Conservation (phyloP, 2,113 vertebrate species). For the Herpetotheres cachinnans region DNA sequence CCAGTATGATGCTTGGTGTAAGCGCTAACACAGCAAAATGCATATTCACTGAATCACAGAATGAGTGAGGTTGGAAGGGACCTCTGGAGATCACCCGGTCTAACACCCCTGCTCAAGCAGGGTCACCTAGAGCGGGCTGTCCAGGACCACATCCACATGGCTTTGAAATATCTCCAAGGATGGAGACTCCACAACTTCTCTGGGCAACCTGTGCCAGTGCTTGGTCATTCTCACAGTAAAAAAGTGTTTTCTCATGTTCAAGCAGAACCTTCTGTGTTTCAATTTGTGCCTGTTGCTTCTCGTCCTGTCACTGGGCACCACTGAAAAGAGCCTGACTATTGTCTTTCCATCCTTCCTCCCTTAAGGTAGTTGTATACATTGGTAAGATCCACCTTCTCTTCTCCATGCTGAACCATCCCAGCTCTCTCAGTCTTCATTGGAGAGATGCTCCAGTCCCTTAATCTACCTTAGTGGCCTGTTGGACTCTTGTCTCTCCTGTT, state of each 20-base stretch:
- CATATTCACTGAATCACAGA: background rate
- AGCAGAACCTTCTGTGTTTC: background rate
- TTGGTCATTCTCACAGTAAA: background rate
- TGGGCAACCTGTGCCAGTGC: background rate
- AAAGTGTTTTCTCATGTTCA: background rate
- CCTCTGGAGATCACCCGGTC: background rate
- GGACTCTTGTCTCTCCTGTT: background rate
- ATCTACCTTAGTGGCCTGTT: background rate
- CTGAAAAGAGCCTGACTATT: background rate
- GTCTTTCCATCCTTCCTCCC: background rate
- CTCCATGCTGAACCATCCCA: background rate
- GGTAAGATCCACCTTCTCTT: background rate
- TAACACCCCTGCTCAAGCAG: background rate
- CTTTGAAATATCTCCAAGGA: background rate
- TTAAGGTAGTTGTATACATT: background rate
- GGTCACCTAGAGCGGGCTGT: background rate
- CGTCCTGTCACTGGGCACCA: background rate
- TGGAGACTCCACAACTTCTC: background rate
- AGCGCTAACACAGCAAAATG: background rate
- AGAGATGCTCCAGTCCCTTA: background rate
- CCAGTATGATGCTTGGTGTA: background rate
- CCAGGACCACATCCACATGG: background rate
- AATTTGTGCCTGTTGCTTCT: background rate
- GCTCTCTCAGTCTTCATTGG: background rate
- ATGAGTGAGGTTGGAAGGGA: background rate